These are phyloP conservation scores for Phalacrocorax carbo DNA, from an alignment of 2,113 vertebrate genomes.

Conservation along the genomic window DNA sequence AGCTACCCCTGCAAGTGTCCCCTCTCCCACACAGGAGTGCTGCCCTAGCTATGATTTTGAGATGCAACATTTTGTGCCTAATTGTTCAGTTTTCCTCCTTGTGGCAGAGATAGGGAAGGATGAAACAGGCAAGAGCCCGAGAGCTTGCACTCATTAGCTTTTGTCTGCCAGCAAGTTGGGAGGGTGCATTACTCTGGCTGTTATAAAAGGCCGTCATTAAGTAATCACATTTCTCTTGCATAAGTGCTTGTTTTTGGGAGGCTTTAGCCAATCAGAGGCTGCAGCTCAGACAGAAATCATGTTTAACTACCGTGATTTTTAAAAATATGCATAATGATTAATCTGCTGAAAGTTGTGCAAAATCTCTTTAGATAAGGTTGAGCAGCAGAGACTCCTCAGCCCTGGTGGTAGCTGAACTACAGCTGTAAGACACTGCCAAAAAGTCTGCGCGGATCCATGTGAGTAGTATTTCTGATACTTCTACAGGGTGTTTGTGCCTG, in stretches of 20 bases:
- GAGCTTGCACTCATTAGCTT: not conserved
- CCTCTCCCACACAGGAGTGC: rapidly evolving
- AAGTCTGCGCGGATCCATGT: not conserved
- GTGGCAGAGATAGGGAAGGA: not conserved
- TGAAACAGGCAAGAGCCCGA: not conserved
- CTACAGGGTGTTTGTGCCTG: not conserved
- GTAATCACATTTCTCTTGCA: constrained; percentile 40
- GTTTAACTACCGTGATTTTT: not conserved
- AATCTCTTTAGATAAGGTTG: not conserved
- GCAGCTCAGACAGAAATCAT: not conserved
- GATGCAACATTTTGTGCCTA: not conserved
- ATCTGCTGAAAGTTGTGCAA: not conserved
- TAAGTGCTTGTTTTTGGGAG: constrained; percentile 48
- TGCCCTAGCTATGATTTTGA: not conserved
- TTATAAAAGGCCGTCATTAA: constrained; percentile 45
- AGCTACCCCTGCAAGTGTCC: not conserved
- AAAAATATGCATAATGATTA: not conserved
- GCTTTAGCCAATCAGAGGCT: not conserved
- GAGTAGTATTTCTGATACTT: constrained; percentile 38
- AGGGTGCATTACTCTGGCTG: not conserved
- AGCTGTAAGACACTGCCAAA: not conserved
- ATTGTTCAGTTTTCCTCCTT: not conserved
- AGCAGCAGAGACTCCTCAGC: not conserved
- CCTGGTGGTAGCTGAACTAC: not conserved
- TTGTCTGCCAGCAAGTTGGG: not conserved